phyloP scores from a whole-genome alignment of 64 coral and sea anemone species.

The Orbicella faveolata region DNA sequence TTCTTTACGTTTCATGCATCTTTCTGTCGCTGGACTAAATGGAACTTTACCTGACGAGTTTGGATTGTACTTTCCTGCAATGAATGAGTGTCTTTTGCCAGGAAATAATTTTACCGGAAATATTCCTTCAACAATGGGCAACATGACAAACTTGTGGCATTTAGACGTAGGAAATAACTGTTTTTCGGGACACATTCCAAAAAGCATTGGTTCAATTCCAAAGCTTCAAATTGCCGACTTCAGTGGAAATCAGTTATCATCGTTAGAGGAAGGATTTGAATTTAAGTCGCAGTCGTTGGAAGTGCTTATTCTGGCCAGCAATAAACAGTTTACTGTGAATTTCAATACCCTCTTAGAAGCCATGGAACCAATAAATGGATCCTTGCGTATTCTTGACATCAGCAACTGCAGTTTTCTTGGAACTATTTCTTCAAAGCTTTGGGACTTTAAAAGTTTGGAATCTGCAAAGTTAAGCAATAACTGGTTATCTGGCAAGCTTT shows the following conservation, averaged over 20 bases:
- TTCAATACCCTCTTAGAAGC: constrained; percentile 31
- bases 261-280: constrained; percentile 33
- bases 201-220: constrained; percentile 27
- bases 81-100: constrained; percentile 53
- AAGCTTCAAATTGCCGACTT: constrained; percentile 45
- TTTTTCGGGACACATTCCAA: constrained; percentile 44
- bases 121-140: constrained; percentile 45
- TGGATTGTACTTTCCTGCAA: constrained; percentile 45
- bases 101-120: constrained; percentile 45
- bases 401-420: constrained; percentile 52
- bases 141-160: constrained; percentile 53
- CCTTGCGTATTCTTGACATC: constrained; percentile 65
- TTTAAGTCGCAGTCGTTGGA: constrained; percentile 38
- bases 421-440: constrained; percentile 37
- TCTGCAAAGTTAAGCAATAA: constrained; percentile 51
- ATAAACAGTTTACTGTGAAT: constrained; percentile 23
- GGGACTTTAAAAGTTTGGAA: constrained; percentile 62
- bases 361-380: constrained; percentile 26
- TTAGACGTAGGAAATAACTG: constrained; percentile 42
- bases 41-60: constrained; percentile 38
- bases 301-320: constrained; percentile 49
- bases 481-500: constrained; percentile 27
- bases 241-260: constrained; percentile 14
- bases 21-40: constrained; percentile 49
- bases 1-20: constrained; percentile 56